Base-by-base conservation (phyloP, 2,797 vertebrate species). In the Hippopotamyrus pictus region DNA sequence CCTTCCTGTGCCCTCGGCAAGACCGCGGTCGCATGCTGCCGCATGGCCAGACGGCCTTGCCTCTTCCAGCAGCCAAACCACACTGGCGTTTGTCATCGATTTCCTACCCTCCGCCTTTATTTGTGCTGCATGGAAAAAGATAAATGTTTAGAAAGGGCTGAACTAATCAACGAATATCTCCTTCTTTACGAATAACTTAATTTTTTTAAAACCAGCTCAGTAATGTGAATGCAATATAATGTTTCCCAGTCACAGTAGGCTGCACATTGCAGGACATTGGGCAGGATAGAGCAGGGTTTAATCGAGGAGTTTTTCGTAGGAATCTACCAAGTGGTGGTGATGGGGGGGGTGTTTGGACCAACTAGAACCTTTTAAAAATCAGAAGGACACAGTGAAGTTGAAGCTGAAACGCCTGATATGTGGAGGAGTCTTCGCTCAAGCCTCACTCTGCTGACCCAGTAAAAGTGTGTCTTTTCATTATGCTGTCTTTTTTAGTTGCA, bases 1-100 rank as follows among this genome's bases (percentile, higher is more conserved):
- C 83, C 87, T 59, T 6, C 46, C 41, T 69, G 65, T 19, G 89
- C 62, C 79, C 88, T 37, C 65, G 3, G 86, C 73, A 76, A 90
- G 86, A 89, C 79, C 48, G 33, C 53, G 19, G 44, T 11, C 79
- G 19, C 11, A 51, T 3, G 46, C 22, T 29, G 19, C 46, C 22
- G 12, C 50, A 3, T 1, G 11, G 5, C 25, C 46, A 53, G 46
- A 29, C 14, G 5, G 29, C 51, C 22, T 0, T 8, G 25, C 51
- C n/a, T 1, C 11, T 19, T 33, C 7, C 12, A 53, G 14, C 29
- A 41, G 22, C 19, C 37, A 25, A 83, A 25, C 44, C 11, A 1
- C 79, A 50, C 44, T 22, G 8, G 41, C 17, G 9, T 83, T 83
- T 54, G 2, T 54, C n/a, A 53, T 86, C 2, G 5, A 37, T 86